These are phyloP conservation scores for Lissocephala sabroskyi DNA, from an alignment of 2,888 invertebrate species.

Conservation along the genomic window DNA sequence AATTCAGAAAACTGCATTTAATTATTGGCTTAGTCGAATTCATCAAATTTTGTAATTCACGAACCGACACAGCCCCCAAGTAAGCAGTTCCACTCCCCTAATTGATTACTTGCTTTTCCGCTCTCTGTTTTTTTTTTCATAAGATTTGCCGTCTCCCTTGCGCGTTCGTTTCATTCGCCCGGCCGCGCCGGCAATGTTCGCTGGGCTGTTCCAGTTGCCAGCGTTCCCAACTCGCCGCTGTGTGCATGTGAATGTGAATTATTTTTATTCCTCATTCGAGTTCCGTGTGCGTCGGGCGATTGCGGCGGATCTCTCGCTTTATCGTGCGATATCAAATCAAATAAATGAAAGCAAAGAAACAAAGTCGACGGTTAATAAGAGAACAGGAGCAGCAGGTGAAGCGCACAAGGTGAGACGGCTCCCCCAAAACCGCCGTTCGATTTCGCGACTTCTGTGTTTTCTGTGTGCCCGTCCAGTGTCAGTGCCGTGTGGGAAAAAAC, in stretches of 20 bases:
- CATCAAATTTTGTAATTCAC: too few relatives aligned
- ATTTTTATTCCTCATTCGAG: constrained; percentile 43
- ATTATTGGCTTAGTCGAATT: too few relatives aligned
- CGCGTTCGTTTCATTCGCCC: constrained; percentile 23
- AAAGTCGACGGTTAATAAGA: constrained; percentile 17
- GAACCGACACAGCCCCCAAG: too few relatives aligned
- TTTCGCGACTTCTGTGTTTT: constrained; percentile 9
- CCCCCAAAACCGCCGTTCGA: not conserved
- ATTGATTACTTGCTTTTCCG: too few relatives aligned
- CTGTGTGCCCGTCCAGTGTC: constrained; percentile 19
- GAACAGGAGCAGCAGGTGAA: constrained; percentile 25
- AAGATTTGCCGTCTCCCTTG: too few relatives aligned
- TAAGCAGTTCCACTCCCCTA: too few relatives aligned
- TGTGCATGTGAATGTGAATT: not conserved
- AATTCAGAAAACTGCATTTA: too few relatives aligned
- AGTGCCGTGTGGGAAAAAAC: not conserved
- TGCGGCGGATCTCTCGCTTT: constrained; percentile 26
- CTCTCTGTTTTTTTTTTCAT: too few relatives aligned
- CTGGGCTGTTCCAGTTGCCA: not conserved
- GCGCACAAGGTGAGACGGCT: constrained; percentile 3
- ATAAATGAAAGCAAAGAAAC: constrained; percentile 36
- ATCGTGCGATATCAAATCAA: constrained; percentile 29
- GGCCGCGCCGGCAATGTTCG: constrained; percentile 12
- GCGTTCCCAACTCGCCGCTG: not conserved
- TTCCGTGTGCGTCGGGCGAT: constrained; percentile 48